A percentile compares a stretch with the other conserved stretches of the same genome.
These are phyloP conservation scores for Desmodus rotundus DNA, from an alignment of 2,113 vertebrate genomes.

Conservation along the genomic window DNA sequence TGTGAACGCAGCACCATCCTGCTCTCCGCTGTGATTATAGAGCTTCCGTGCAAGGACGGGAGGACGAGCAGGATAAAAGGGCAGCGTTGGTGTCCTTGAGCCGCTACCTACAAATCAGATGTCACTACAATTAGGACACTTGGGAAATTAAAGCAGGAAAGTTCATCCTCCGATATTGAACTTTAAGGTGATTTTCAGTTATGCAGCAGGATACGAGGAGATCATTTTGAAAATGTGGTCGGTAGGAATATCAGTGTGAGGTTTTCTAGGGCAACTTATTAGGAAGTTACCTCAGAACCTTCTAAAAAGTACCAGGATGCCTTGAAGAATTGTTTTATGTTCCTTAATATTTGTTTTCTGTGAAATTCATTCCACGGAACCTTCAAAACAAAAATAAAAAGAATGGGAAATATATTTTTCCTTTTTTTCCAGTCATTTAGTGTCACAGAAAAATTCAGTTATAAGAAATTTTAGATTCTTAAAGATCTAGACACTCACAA, in stretches of 20 bases:
- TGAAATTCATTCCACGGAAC: background rate
- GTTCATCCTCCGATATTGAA: background rate
- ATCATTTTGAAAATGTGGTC: background rate
- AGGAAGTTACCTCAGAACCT: background rate
- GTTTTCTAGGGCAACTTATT: background rate
- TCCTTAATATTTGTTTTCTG: background rate
- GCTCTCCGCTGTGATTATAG: background rate
- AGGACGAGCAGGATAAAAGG: background rate
- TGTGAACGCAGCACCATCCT: background rate
- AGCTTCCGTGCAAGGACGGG: background rate
- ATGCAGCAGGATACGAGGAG: background rate
- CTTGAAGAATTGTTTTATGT: background rate
- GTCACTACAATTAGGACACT: constrained; percentile 21
- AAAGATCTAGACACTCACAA: constrained; percentile 6
- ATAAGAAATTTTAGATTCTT: background rate
- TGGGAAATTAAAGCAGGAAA: background rate
- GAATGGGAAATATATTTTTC: background rate
- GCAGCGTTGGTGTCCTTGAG: background rate
- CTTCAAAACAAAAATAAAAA: background rate
- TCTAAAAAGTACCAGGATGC: background rate
- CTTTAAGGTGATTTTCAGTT: constrained; percentile 29
- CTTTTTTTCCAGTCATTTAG: background rate
- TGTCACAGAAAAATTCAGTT: background rate
- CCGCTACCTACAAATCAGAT: background rate
- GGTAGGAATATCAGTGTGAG: background rate